Percentiles rank a stretch among this genome's conserved stretches.
phyloP scores from a whole-genome alignment of 2,113 vertebrate species.

The Bungarus multicinctus region DNA sequence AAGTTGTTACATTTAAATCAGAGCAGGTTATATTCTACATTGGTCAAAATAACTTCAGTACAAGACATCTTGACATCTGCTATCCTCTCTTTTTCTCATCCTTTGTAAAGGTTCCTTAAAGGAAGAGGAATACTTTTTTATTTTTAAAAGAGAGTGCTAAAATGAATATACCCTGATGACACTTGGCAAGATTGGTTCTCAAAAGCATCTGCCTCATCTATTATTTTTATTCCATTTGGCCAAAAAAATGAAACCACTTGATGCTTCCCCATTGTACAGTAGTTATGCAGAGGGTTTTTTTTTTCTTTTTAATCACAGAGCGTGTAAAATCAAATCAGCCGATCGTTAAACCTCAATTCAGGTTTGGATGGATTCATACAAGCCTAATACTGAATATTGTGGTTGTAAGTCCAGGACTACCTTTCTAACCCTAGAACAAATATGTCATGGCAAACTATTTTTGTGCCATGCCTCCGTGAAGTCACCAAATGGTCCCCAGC shows the following conservation, averaged over 20 bases:
- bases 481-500: neutral
- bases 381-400: neutral
- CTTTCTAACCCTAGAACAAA: neutral
- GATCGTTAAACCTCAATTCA: neutral
- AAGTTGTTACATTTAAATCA: neutral
- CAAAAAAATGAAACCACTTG: neutral
- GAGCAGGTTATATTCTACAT: neutral
- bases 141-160: neutral
- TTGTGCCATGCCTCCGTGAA: neutral
- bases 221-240: neutral
- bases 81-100: neutral
- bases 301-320: neutral
- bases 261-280: neutral
- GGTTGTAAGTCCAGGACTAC: too few relatives aligned
- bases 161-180: neutral
- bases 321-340: neutral
- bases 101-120: neutral
- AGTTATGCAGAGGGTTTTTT: neutral
- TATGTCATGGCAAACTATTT: neutral
- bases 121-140: neutral
- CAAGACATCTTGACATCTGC: neutral
- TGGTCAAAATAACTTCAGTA: neutral
- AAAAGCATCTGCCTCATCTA: neutral
- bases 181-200: neutral
- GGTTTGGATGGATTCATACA: neutral